A percentile compares a stretch with the other conserved stretches of the same genome.
phyloP scores from a whole-genome alignment of 2,113 vertebrate species.

The Rostratula benghalensis region DNA sequence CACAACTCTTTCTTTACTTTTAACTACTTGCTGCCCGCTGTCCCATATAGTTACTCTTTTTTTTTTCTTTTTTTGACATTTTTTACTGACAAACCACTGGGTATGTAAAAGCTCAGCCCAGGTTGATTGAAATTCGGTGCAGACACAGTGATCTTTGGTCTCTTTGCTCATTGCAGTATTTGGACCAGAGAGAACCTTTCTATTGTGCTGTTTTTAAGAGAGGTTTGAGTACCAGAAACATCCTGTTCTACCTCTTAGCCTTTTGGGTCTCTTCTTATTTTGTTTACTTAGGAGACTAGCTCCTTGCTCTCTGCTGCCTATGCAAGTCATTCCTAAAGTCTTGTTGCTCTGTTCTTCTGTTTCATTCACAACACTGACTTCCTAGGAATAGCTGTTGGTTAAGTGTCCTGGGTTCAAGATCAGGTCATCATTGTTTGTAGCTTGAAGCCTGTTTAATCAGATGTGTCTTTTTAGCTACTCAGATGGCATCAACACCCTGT shows the following conservation, averaged over 20 bases:
- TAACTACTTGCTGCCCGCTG: not conserved
- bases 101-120: not conserved
- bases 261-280: not conserved
- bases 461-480: not conserved
- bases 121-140: not conserved
- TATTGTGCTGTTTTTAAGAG: not conserved
- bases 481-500: not conserved
- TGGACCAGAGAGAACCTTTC: not conserved
- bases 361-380: not conserved
- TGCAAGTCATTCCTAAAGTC: not conserved
- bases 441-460: not conserved
- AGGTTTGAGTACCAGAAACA: not conserved
- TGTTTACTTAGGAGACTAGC: not conserved
- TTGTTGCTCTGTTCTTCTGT: not conserved
- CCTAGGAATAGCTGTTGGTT: not conserved
- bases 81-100: not conserved
- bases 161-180: not conserved
- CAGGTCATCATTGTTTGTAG: not conserved
- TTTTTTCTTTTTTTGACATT: not conserved
- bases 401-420: not conserved
- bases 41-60: not conserved
- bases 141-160: not conserved
- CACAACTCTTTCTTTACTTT: not conserved
- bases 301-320: not conserved
- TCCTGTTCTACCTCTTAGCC: not conserved